Evolutionary conservation across 2,797 vertebrate genomes (phyloP).

Genomic region (Pterois miles): DNA sequence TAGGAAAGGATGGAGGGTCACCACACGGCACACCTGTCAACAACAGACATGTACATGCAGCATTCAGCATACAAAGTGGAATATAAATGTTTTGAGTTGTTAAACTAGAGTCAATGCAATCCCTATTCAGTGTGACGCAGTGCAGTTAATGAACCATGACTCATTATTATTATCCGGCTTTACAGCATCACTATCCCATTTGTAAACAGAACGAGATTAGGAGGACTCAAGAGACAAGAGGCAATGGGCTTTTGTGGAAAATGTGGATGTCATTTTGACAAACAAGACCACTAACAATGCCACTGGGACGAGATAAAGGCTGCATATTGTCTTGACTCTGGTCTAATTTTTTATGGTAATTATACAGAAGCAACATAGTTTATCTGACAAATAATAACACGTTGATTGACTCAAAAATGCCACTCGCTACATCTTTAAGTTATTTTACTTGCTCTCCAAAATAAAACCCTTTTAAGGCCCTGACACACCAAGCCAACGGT

Average conservation of each 20-base stretch:
- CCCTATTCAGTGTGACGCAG: background rate
- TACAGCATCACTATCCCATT: slow-evolving; percentile 9
- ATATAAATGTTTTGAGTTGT: background rate
- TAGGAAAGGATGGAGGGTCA: slow-evolving; percentile 91
- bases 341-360: slow-evolving; percentile 3
- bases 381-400: slow-evolving; percentile 1
- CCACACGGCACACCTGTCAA: slow-evolving; percentile 89
- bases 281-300: slow-evolving; percentile 21
- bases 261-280: slow-evolving; percentile 32
- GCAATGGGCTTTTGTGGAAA: slow-evolving; percentile 23
- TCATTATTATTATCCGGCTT: slow-evolving; percentile 32
- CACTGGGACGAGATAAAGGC: slow-evolving; percentile 5
- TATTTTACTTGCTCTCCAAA: background rate
- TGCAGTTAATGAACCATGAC: slow-evolving; percentile 10
- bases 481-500: too few species aligned
- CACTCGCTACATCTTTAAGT: background rate
- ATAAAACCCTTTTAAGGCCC: background rate
- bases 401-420: background rate
- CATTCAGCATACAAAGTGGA: background rate
- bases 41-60: background rate
- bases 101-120: background rate
- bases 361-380: background rate
- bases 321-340: background rate
- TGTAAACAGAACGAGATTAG: slow-evolving; percentile 31
- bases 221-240: slow-evolving; percentile 19